Evolutionary conservation across 2,888 invertebrate genomes (phyloP).

Genomic region (Caenorhabditis japonica): DNA sequence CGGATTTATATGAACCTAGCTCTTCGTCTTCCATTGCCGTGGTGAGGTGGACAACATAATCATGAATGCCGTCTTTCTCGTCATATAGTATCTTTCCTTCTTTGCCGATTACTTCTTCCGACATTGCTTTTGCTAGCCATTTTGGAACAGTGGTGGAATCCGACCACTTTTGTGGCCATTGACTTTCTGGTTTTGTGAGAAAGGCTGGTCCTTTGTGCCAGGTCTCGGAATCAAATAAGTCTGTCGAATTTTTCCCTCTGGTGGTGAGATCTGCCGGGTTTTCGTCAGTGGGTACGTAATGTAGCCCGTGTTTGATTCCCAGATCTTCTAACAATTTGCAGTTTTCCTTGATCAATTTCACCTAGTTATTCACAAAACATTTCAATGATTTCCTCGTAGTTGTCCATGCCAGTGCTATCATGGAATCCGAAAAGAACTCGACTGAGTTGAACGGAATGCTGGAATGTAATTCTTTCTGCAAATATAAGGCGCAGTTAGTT

Average conservation of each 20-base stretch:
- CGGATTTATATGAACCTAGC: too few relatives aligned
- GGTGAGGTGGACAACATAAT: too few relatives aligned
- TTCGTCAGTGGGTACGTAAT: not conserved
- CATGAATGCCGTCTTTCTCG: too few relatives aligned
- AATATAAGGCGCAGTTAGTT: not conserved
- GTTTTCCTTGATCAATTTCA: not conserved
- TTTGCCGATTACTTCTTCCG: too few relatives aligned
- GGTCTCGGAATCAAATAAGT: not conserved
- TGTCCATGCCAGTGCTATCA: conserved; percentile 33
- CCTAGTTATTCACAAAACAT: not conserved
- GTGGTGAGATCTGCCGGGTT: conserved; percentile 4
- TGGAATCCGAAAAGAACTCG: conserved; percentile 36
- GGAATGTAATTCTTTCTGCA: conserved; percentile 6
- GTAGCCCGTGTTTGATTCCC: not conserved
- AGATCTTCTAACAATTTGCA: not conserved
- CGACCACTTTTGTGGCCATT: too few relatives aligned
- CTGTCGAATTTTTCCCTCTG: not conserved
- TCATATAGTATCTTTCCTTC: too few relatives aligned
- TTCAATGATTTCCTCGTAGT: not conserved
- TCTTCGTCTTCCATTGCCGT: too few relatives aligned
- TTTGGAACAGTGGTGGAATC: too few relatives aligned
- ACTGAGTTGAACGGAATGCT: conserved; percentile 2
- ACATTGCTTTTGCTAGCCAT: too few relatives aligned
- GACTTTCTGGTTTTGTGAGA: too few relatives aligned
- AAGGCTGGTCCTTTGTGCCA: conserved; percentile 1